Base-by-base conservation (phyloP, 2,888 invertebrate genomes). In the Scaptomyza flava region DNA sequence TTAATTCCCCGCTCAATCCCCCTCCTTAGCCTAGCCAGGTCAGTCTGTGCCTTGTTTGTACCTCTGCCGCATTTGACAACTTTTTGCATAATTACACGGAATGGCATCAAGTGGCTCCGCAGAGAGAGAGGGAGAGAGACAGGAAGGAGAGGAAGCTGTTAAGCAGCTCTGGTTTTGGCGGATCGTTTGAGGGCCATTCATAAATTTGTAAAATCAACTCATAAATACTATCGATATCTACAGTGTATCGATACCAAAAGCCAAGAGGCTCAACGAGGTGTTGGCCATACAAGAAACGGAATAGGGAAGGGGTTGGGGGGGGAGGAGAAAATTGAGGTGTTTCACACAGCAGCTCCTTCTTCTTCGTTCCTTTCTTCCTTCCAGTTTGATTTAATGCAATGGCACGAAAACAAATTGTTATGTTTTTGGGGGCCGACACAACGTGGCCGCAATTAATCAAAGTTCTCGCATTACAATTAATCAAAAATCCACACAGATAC, bases 381-480 rank as follows among this genome's bases (percentile, higher is more conserved):
- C n/a, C n/a, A 12, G 12, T 46, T 72, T 83, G 87, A 83, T 83
- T 87, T 87, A 83, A 85, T 81, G 83, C 82, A 84, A 79, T 68
- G 77, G 76, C 69, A 41, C 41, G 74, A 85, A 82, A 87, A 87
- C 83, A 84, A 87, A 84, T 84, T 84, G 87, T 84, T 87, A 87
- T 87, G 76, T 76, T 81, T 66, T 58, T 60, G 57, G 65, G 61
- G 50, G 53, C 66, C 62, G 67, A 20, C 9, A 50, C 34, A 77
- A 72, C 77, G 64, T 68, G 81, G 66, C 66, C 85, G 82, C 82
- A 83, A 83, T 83, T 83, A 83, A 83, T 83, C 82, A 83, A 83
- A 83, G 82, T 66, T 87, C 61, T 72, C 82, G 85, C 79, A 84
- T 87, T 87, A 87, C 82, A 83, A 83, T 83, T 87, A 83, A 83